Base-by-base conservation (phyloP, 2,797 vertebrate genomes). In the Potorous gilbertii region DNA sequence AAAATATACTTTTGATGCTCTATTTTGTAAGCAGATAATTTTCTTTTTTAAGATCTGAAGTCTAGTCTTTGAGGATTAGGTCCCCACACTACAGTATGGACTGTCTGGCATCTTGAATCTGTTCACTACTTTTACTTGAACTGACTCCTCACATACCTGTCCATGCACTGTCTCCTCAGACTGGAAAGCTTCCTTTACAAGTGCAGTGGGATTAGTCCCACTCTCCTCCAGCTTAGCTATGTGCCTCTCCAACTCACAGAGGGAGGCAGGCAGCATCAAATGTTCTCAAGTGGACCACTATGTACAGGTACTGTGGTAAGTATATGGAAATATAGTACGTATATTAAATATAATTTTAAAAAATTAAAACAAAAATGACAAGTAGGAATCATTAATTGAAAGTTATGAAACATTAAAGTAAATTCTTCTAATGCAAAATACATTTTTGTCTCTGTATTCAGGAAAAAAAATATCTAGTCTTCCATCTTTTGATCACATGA, bases 201-300 rank as follows among this genome's bases (percentile, higher is more conserved):
- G 96, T 89, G 93, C 91, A 87, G 2, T 1, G 40, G 54, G 74
- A 10, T 11, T 3, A 1, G 74, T 24, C 56, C 94, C 92, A 90
- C 87, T 93, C 91, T 55, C 91, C 95, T 95, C 90, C 0, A 87
- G 27, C 0, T 87, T 87, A 46, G 93, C 97, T 96, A 94, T 81
- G 96, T 96, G 94, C 96, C 97, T 98, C 98, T 93, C 91, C 91
- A 95, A 91, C 56, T 90, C 93, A 31, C 54, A 11, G 0, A 95
- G 55, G 96, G 0, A 95, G 55, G 96, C 0, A 0, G 54, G 14
- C 14, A 11, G 94, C 93, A 93, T 96, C 94, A 87, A 24, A 50
- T 50, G 95, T 62, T 94, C n/a, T 34, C 66, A 31, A 96, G 94
- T 95, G 34, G 50, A 40, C 29, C 52, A 91, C 92, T 27, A 52